Percentiles rank a stretch among this genome's conserved stretches.
Evolutionary conservation across 2,113 vertebrate genomes (phyloP).

Genomic region (Numenius arquata): DNA sequence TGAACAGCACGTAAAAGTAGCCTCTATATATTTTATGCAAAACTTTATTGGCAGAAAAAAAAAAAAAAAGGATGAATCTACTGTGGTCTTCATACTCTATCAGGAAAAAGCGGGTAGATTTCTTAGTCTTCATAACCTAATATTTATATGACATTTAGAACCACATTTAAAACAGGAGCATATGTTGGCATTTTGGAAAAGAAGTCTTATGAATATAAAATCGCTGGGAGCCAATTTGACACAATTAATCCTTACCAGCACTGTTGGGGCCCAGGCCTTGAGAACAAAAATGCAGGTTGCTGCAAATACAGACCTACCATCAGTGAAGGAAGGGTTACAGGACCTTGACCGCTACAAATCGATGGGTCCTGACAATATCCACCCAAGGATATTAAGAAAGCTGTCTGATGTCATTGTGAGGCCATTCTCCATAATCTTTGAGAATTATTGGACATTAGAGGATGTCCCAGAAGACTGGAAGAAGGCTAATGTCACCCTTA

Average conservation of each 20-base stretch:
- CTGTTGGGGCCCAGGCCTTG: background rate
- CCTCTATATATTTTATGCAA: background rate
- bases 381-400: background rate
- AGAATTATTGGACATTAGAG: background rate
- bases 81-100: background rate
- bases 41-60: background rate
- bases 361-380: background rate
- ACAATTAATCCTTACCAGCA: background rate
- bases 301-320: background rate
- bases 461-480: background rate
- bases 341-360: background rate
- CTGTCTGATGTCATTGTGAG: background rate
- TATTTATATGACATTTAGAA: background rate
- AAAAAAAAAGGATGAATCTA: background rate
- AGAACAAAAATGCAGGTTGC: background rate
- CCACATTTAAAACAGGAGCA: background rate
- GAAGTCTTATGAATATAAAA: background rate
- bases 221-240: background rate
- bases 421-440: background rate
- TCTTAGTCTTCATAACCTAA: background rate
- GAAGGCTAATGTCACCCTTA: background rate
- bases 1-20: background rate
- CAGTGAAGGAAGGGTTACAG: background rate
- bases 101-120: background rate
- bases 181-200: background rate